Evolutionary conservation across 2,888 invertebrate species (phyloP), one percentile per base, ranked within the genome.

Genomic region (Stenolophus ochropezus): DNA sequence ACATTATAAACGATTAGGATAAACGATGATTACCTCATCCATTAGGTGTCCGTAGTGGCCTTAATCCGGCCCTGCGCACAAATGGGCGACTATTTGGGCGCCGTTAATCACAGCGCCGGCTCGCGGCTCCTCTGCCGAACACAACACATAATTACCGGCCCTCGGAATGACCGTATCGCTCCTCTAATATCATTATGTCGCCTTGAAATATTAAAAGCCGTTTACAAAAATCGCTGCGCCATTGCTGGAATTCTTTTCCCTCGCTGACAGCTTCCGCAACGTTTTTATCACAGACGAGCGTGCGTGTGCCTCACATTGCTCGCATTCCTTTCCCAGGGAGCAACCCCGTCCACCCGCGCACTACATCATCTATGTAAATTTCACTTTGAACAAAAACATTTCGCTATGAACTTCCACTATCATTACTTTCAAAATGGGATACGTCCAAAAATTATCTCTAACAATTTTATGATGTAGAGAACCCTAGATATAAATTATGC

Each of bases 1-100:
- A 58, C 76, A 76, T 78, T 65, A 78, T 65, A 78, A 78, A 78
- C 78, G 78, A 78, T 78, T 78, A 65, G 78, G 65, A 65, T 78
- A 78, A 78, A 78, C 78, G 78, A 78, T 78, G 78, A 78, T 78
- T 65, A 78, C 78, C 78, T 78, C 78, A 77, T 77, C 77, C 77
- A 77, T 77, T 77, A 77, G 20, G 16, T 27, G 42, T 42, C 61
- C 77, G 53, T 77, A 61, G 27, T 47, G 61, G 16, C 78, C 65
- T 78, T 78, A 78, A 78, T 78, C 78, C 78, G 18, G 58, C 18
- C 1, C 76, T 76, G 76, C 56, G 42, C 75, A 75, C 75, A 75
- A 75, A 75, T 56, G 75, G 75, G 56, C 56, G 75, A 25, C 75
- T 75, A 75, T 75, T 75, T 75, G 51, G 75, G 75, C 14, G 25